phyloP scores from a whole-genome alignment of 2,797 vertebrate species.

The Brotogeris chrysoptera region DNA sequence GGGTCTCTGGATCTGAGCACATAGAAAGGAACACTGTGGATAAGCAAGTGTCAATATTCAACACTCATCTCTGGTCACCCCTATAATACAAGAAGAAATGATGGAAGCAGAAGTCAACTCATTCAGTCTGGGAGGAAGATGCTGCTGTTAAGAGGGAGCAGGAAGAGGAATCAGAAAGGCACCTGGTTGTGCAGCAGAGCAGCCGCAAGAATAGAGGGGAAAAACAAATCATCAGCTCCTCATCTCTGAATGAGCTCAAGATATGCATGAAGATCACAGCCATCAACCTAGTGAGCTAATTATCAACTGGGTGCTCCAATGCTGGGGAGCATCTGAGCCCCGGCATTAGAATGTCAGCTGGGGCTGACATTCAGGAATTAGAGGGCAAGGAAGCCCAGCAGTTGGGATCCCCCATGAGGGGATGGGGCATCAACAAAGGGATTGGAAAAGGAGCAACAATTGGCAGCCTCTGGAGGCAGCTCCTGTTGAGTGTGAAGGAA shows the following conservation, averaged over 20 bases:
- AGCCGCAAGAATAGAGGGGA: background rate
- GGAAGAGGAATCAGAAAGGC: background rate
- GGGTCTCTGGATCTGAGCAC: background rate
- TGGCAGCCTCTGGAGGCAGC: background rate
- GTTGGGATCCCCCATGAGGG: background rate
- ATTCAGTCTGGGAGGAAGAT: background rate
- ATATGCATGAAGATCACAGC: background rate
- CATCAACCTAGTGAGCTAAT: background rate
- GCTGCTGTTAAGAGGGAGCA: background rate
- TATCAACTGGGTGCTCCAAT: background rate
- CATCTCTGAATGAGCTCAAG: background rate
- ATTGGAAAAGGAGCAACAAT: background rate
- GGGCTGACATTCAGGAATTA: background rate
- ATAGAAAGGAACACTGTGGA: rapidly evolving
- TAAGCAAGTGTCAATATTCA: background rate
- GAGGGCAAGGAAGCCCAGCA: background rate
- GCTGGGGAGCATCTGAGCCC: background rate
- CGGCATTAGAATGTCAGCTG: background rate
- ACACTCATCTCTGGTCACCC: background rate
- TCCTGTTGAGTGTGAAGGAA: background rate
- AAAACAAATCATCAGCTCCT: background rate
- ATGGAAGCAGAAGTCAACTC: background rate
- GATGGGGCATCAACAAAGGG: background rate
- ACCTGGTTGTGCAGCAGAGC: background rate
- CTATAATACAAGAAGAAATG: background rate